These are phyloP conservation scores for Tenthredo scrophulariae DNA, from an alignment of 2,888 invertebrate genomes.

Conservation along the genomic window DNA sequence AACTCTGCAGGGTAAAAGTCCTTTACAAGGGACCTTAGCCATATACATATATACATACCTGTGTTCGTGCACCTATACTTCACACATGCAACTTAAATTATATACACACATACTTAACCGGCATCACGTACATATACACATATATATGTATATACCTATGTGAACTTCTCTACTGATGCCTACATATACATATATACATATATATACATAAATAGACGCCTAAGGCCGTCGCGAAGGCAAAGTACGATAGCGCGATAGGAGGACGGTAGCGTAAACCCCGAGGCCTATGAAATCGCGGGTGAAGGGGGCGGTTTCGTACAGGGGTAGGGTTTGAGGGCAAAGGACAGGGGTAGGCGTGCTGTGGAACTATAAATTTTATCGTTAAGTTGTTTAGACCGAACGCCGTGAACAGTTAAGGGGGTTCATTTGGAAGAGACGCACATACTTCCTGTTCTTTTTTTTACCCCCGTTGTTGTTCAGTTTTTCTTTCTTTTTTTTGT, in stretches of 20 bases:
- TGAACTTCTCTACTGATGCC: slow-evolving; percentile 3
- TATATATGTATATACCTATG: neutral
- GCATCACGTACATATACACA: neutral
- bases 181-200: neutral
- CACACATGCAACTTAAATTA: slow-evolving; percentile 44
- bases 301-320: slow-evolving; percentile 31
- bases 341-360: slow-evolving; percentile 73
- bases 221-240: slow-evolving; percentile 45
- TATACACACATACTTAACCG: slow-evolving; percentile 20
- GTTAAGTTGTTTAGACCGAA: slow-evolving; percentile 78
- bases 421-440: slow-evolving; percentile 70
- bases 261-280: slow-evolving; percentile 48
- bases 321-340: slow-evolving; percentile 21
- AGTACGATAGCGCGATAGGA: slow-evolving; percentile 52
- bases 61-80: slow-evolving; percentile 54
- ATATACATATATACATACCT: slow-evolving; percentile 42
- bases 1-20: slow-evolving; percentile 77
- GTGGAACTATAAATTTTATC: slow-evolving; percentile 77
- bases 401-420: slow-evolving; percentile 73
- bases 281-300: slow-evolving; percentile 50
- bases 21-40: slow-evolving; percentile 75
- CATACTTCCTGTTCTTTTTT: slow-evolving; percentile 50
- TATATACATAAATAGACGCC: slow-evolving; percentile 47
- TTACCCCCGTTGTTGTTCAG: slow-evolving; percentile 17
- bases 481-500: neutral